Base-by-base conservation (phyloP, 2,888 invertebrate species). In the Lasioglossum calceatum region DNA sequence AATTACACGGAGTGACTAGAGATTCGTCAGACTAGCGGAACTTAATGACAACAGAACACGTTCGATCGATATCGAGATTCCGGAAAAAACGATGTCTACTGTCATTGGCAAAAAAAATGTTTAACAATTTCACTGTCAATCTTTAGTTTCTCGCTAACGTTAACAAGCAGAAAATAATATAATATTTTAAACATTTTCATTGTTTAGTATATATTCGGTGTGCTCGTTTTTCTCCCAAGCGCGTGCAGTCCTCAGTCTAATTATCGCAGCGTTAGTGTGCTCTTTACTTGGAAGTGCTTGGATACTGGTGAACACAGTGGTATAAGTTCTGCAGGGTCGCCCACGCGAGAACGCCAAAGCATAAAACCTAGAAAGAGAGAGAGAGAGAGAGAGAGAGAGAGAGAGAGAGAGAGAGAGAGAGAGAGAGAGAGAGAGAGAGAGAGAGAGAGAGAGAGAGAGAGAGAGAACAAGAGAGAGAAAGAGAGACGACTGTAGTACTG, bases 271-370 rank as follows among this genome's bases (percentile, higher is more conserved):
- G 16, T 32, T 64, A 32, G 64, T 32, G 64, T 32, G 64, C 32
- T 32, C 2, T 64, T 64, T 16, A 16, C 14, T 7, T 64, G 32
- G 32, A 64, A 32, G 16, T 64, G 32, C 32, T 32, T 14, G 32
- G 16, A 32, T 32, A 61, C 27, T 27, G 27, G 16, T n/a, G 16
- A 7, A 64, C 64, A 32, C 27, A 1, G 32, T 32, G 16, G 64
- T 32, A n/a, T 32, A 32, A 64, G 64, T 64, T 64, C 64, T 64
- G 32, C 27, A 32, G 64, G 23, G 14, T 32, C 64, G 64, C 64
- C 64, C 64, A 64, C 64, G 64, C 64, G 64, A 64, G 64, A 64
- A 64, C 64, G 64, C 32, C 32, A 64, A 27, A 64, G 64, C 64
- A 4, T 54, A 10, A 10, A 23, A 54, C n/a, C 23, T 54, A 54